Conservation (phyloP, 1,140 invertebrate species). For the Aphelenchoides fujianensis region DNA sequence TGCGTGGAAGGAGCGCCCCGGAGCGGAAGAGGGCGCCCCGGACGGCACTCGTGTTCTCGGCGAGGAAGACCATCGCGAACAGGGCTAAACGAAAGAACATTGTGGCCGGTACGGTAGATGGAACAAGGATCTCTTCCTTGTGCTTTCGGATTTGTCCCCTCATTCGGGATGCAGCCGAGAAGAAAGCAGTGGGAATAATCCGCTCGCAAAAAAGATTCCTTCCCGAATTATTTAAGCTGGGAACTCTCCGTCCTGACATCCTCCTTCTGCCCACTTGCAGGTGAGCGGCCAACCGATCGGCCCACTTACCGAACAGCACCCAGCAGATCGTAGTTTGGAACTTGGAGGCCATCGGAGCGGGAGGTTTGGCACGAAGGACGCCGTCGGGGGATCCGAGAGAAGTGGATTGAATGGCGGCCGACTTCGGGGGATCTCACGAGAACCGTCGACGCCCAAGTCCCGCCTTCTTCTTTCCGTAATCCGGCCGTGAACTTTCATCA, state of each 20-base stretch:
- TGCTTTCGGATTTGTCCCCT: neutral
- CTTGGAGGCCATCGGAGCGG: neutral
- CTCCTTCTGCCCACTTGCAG: neutral
- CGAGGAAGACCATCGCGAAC: neutral
- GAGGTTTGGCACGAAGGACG: neutral
- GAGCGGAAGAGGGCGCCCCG: slow-evolving; percentile 4
- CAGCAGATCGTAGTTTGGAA: neutral
- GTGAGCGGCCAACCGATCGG: neutral
- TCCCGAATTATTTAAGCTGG: neutral
- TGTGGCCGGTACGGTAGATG: neutral
- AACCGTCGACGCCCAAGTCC: neutral
- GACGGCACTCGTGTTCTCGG: neutral
- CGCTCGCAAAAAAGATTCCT: neutral
- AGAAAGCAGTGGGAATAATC: neutral
- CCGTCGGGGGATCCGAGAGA: neutral
- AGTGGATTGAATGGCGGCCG: neutral
- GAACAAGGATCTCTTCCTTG: neutral
- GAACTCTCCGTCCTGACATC: neutral
- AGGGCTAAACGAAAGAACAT: neutral
- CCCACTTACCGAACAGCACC: neutral
- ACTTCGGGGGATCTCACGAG: too few relatives aligned
- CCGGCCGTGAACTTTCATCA: neutral
- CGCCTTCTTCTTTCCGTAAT: neutral
- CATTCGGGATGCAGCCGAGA: neutral
- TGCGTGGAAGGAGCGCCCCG: neutral